These are phyloP conservation scores for Conops quadrifasciatus DNA, from an alignment of 2,888 invertebrate species.

Conservation along the genomic window DNA sequence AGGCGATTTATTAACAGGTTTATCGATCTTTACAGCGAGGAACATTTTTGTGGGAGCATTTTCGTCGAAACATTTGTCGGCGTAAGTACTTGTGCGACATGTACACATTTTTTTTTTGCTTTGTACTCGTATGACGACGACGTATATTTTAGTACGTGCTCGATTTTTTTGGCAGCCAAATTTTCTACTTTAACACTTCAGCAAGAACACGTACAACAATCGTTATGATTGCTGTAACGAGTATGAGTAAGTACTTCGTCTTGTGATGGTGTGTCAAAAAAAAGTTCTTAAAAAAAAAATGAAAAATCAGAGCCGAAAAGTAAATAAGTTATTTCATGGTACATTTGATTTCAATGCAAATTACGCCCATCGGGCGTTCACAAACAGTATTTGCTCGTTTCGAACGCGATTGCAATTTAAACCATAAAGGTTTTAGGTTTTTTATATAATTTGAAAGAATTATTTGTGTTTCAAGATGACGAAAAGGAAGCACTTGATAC, in stretches of 20 bases:
- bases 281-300: background rate
- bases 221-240: background rate
- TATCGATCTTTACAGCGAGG: background rate
- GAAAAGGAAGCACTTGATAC: too few relatives aligned
- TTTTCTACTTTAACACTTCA: slow-evolving; percentile 9
- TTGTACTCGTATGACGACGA: background rate
- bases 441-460: too few relatives aligned
- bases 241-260: background rate
- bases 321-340: background rate
- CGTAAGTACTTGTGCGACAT: too few relatives aligned
- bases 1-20: slow-evolving; percentile 15
- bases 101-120: slow-evolving; percentile 5
- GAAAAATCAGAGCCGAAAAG: background rate
- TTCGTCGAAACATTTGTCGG: slow-evolving; percentile 6
- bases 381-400: too few relatives aligned
- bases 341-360: slow-evolving; percentile 6
- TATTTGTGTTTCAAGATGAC: too few relatives aligned
- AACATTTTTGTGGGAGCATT: background rate
- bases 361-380: background rate
- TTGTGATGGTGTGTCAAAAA: background rate
- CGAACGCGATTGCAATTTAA: too few relatives aligned
- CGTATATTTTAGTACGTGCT: slow-evolving; percentile 23
- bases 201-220: slow-evolving; percentile 15
- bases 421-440: too few relatives aligned
- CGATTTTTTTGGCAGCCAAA: slow-evolving; percentile 7